Base-by-base conservation (phyloP, 2,797 vertebrate species). In the Luscinia megarhynchos region DNA sequence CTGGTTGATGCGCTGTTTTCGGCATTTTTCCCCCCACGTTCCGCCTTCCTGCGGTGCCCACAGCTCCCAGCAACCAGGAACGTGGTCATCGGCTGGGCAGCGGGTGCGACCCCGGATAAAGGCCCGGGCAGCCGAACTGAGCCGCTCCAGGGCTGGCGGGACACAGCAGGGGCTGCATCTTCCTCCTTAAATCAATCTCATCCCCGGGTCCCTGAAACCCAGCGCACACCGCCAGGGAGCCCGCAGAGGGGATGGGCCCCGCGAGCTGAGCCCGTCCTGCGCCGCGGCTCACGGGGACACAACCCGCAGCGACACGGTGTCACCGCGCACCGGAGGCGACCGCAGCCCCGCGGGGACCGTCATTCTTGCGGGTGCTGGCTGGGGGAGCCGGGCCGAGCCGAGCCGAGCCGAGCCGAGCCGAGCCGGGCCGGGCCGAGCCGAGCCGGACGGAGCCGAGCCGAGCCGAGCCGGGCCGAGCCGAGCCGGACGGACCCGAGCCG, bases 91-190 rank as follows among this genome's bases (percentile, higher is more conserved):
- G 3, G 23, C 64, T 17, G 55, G 50, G 38, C 69, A 74, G 55
- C 1, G 1, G 46, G 16, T 69, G 40, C 1, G 1, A 34, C 6
- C 15, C 13, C 0, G 1, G n/a, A 5, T 20, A 21, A 69, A 64
- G 55, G 38, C 18, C 51, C 3, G 0, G 4, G 21, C 1, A 21
- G 40, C 36, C 3, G 2, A 50, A 40, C 0, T 4, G 45, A 54
- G 57, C n/a, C 55, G 2, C 36, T 18, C 12, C 10, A 15, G n/a
- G 53, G 26, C 27, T 10, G 23, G 15, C 1, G 12, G 48, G 32
- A 48, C 14, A 21, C 3, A 32, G 8, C 1, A 22, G 17, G 34
- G 38, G 27, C 50, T 45, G 53, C 3, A 2, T 11, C n/a, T 27
- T 6, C 34, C 4, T 18, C 13, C 5, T 5, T 6, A 29, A 23